Conservation (phyloP, 2,888 invertebrate species). For the Melipona beecheii region DNA sequence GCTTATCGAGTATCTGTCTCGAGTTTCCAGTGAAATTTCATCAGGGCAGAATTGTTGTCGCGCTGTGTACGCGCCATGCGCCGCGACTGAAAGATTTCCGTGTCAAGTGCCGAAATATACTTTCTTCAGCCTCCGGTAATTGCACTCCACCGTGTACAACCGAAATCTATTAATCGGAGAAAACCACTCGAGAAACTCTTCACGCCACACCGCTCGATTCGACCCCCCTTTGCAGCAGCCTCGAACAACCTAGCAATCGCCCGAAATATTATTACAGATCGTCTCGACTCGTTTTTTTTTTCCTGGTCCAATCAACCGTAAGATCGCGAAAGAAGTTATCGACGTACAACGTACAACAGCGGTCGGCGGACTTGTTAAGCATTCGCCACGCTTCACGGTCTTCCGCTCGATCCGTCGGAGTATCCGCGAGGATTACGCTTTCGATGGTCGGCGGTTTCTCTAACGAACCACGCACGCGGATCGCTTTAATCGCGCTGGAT, state of each 20-base stretch:
- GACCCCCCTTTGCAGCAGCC: not conserved
- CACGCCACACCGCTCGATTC: not conserved
- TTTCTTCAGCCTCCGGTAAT: not conserved
- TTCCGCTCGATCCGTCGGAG: not conserved
- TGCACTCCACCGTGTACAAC: not conserved
- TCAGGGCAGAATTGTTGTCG: too few relatives aligned
- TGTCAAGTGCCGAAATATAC: not conserved
- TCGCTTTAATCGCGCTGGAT: not conserved
- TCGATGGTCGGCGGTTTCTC: not conserved
- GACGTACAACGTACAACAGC: not conserved
- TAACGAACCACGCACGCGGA: not conserved
- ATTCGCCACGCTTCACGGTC: slow-evolving; percentile 41
- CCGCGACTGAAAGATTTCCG: too few relatives aligned
- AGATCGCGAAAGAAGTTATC: slow-evolving; percentile 28
- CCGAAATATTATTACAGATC: not conserved
- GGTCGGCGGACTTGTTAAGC: slow-evolving; percentile 20
- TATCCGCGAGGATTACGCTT: not conserved
- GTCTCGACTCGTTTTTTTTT: not conserved
- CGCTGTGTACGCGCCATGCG: too few relatives aligned
- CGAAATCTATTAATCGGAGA: not conserved
- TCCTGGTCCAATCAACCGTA: slow-evolving; percentile 6
- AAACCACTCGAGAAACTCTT: not conserved
- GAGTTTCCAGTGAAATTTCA: too few relatives aligned
- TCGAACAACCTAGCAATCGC: not conserved
- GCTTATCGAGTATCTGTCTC: too few relatives aligned